Percentiles rank a stretch among this genome's conserved stretches.
phyloP scores from a whole-genome alignment of 2,113 vertebrate species.

The Ammodytes marinus region DNA sequence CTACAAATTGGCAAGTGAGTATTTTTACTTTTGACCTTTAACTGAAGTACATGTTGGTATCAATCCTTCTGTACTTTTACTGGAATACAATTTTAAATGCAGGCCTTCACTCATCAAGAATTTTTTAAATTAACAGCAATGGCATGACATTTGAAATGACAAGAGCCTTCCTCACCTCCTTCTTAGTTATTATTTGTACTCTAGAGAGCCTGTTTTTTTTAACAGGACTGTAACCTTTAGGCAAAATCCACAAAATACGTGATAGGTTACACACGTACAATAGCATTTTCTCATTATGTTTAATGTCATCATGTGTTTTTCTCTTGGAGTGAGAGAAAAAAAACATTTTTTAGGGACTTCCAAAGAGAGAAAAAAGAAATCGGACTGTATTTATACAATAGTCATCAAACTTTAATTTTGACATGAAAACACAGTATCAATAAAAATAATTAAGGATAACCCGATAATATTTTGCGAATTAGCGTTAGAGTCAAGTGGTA shows the following conservation, averaged over 20 bases:
- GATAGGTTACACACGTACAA: slow-evolving; percentile 14
- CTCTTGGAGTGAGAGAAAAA: background rate
- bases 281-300: slow-evolving; percentile 11
- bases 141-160: no score
- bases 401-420: background rate
- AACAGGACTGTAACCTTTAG: slow-evolving; percentile 12
- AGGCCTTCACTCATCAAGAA: no score
- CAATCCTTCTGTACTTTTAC: no score
- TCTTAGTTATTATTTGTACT: background rate
- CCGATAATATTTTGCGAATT: background rate
- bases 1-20: no score
- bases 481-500: background rate
- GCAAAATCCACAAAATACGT: slow-evolving; percentile 9
- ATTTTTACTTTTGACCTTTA: no score
- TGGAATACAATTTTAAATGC: no score
- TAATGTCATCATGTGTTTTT: slow-evolving; percentile 25
- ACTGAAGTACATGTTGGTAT: no score
- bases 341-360: background rate
- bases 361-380: background rate
- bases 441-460: background rate
- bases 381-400: background rate
- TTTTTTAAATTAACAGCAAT: no score
- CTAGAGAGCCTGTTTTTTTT: background rate
- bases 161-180: no score
- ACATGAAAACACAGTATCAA: background rate